A percentile compares a stretch with the other conserved stretches of the same genome.
Conservation (phyloP, 37 sponge, comb jelly and placozoan genomes). For the Petrosia ficiformis region DNA sequence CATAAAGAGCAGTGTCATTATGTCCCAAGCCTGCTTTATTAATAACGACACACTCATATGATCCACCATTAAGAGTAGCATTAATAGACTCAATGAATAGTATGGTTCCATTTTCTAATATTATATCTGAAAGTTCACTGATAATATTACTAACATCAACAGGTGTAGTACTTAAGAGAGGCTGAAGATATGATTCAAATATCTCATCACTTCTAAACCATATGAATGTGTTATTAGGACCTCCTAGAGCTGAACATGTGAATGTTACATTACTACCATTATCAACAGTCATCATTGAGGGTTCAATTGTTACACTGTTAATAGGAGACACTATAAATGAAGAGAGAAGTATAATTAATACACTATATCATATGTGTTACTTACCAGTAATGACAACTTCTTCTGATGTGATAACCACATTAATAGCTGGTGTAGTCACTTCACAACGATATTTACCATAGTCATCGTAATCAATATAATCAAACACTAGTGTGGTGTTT, state of each 20-base stretch:
- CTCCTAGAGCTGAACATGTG: neutral
- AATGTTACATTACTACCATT: neutral
- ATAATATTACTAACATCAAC: neutral
- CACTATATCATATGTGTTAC: neutral
- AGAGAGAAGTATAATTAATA: neutral
- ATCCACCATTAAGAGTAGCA: neutral
- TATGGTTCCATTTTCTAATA: neutral
- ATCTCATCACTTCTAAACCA: slow-evolving; percentile 12
- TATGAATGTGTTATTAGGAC: slow-evolving; percentile 8
- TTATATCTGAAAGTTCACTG: neutral
- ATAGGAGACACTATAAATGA: slow-evolving; percentile 8
- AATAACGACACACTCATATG: neutral
- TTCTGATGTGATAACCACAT: neutral
- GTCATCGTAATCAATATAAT: slow-evolving; percentile 3
- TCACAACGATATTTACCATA: slow-evolving; percentile 15
- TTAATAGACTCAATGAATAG: slow-evolving; percentile 7
- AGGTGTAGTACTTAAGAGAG: neutral
- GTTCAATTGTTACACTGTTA: neutral
- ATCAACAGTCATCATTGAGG: neutral
- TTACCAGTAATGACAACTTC: slow-evolving; percentile 6
- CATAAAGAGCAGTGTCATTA: neutral
- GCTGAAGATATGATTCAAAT: neutral
- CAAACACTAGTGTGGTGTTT: slow-evolving; percentile 6
- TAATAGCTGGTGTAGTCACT: neutral
- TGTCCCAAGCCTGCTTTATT: neutral